Conservation (phyloP, 2,113 vertebrate species). For the Fulmarus glacialis region DNA sequence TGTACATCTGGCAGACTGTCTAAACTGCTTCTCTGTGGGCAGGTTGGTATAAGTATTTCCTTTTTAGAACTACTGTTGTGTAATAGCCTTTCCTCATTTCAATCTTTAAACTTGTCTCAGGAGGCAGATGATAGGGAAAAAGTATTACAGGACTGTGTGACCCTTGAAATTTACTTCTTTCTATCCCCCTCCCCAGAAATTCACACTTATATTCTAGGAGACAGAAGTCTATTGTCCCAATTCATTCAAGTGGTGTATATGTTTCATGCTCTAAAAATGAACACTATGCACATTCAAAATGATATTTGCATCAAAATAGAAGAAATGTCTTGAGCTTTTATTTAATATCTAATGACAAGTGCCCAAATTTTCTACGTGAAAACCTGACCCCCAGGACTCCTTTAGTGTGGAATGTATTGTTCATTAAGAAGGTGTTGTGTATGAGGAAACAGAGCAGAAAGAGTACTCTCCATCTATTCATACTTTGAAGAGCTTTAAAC, state of each 20-base stretch:
- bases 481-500: conserved; percentile 48
- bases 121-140: not conserved
- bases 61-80: not conserved
- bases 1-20: not conserved
- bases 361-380: conserved; percentile 7
- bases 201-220: conserved; percentile 4
- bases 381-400: conserved; percentile 5
- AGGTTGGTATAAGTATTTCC: not conserved
- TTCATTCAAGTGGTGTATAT: conserved; percentile 29
- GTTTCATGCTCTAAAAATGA: conserved; percentile 49
- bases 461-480: conserved; percentile 45
- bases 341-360: conserved; percentile 33
- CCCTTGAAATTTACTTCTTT: conserved; percentile 49
- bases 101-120: not conserved
- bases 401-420: not conserved
- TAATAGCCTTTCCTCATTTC: not conserved
- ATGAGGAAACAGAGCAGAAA: conserved; percentile 25
- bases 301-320: conserved; percentile 56
- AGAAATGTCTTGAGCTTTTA: conserved; percentile 9
- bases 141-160: conserved; percentile 5
- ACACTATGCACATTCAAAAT: conserved; percentile 19
- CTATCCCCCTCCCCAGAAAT: conserved; percentile 15
- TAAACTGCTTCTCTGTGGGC: not conserved
- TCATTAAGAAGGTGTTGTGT: not conserved
- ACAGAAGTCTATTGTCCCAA: conserved; percentile 30